Conservation (phyloP, 2,797 vertebrate species). For the Cuculus canorus region DNA sequence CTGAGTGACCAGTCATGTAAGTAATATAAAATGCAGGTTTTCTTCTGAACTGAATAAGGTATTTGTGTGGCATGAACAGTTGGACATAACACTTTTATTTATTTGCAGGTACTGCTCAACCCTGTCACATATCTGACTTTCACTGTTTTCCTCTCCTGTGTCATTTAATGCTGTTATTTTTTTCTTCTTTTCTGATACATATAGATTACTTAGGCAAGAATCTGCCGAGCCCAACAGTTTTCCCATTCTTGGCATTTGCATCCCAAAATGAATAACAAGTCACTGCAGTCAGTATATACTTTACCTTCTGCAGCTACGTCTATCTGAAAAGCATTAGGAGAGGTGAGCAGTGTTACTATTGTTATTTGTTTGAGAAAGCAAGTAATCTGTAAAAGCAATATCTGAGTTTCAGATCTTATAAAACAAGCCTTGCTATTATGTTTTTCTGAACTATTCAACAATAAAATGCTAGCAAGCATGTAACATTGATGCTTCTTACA, state of each 20-base stretch:
- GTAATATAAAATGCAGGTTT: slow-evolving; percentile 18
- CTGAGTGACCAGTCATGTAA: slow-evolving; percentile 47
- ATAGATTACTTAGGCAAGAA: background rate
- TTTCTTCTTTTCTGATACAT: background rate
- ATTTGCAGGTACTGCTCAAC: background rate
- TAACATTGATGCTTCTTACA: background rate
- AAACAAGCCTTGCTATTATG: background rate
- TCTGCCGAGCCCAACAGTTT: background rate
- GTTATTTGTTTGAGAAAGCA: slow-evolving; percentile 11
- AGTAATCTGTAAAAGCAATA: slow-evolving; percentile 5
- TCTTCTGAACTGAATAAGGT: slow-evolving; percentile 35
- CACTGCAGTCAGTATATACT: background rate
- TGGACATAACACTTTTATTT: background rate
- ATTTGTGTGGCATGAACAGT: background rate
- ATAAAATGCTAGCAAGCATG: background rate
- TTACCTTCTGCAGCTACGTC: background rate
- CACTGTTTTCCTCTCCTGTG: background rate
- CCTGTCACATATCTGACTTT: background rate
- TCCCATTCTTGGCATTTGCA: background rate
- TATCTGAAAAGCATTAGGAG: background rate
- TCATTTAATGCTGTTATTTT: background rate
- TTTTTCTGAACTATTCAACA: slow-evolving; percentile 23
- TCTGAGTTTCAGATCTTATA: background rate
- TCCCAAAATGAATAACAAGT: background rate
- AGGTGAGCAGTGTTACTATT: background rate